Evolutionary conservation across 2,888 invertebrate species (phyloP).

Genomic region (Diaphora mendica): DNA sequence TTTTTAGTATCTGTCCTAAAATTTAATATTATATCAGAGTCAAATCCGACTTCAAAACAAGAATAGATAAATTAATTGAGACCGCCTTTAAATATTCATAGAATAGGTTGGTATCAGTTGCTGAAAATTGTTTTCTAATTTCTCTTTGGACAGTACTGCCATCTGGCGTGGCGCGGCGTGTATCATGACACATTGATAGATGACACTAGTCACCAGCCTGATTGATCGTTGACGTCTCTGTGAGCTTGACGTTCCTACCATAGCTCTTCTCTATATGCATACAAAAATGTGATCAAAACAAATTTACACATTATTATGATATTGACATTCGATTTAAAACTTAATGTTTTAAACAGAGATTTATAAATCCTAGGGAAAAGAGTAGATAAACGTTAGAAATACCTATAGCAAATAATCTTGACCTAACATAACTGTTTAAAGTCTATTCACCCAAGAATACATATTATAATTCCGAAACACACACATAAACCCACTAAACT

Average conservation of each 20-base stretch:
- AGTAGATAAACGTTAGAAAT: not conserved
- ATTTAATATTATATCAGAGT: not conserved
- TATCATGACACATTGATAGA: constrained; percentile 81
- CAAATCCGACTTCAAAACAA: constrained; percentile 17
- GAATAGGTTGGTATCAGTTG: constrained; percentile 53
- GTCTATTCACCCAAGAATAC: not conserved
- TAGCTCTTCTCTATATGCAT: constrained; percentile 32
- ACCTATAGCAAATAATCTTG: not conserved
- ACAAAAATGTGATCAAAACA: constrained; percentile 28
- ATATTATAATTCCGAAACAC: constrained; percentile 5
- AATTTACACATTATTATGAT: not conserved
- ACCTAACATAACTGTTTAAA: not conserved
- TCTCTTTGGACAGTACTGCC: constrained; percentile 74
- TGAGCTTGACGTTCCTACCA: constrained; percentile 57
- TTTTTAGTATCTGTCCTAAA: constrained; percentile 3
- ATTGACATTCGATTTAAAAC: not conserved
- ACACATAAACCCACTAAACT: constrained; percentile 8
- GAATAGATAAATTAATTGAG: constrained; percentile 19
- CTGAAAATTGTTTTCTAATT: constrained; percentile 82
- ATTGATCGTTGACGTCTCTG: constrained; percentile 81
- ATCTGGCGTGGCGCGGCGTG: constrained; percentile 75
- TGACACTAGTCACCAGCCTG: constrained; percentile 78
- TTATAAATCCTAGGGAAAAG: no score
- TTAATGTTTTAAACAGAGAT: not conserved
- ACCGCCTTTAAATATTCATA: constrained; percentile 32